Percentiles rank a stretch among this genome's conserved stretches.
Conservation (phyloP, 2,113 vertebrate genomes). For the Dasyornis broadbenti region DNA sequence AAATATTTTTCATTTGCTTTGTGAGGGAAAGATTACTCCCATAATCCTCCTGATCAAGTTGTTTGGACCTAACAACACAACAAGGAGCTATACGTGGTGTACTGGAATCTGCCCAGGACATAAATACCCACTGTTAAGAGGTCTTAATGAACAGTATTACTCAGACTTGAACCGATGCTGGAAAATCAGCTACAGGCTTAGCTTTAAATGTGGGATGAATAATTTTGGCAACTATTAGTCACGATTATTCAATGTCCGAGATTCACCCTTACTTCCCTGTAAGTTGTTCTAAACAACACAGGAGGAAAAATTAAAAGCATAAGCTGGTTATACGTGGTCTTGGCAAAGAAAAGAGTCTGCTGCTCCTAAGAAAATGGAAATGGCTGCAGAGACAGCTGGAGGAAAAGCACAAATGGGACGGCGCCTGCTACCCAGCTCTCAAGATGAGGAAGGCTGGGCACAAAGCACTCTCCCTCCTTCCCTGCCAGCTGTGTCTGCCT, state of each 20-base stretch:
- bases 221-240: background rate
- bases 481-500: background rate
- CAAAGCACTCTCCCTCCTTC: background rate
- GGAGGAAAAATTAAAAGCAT: background rate
- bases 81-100: background rate
- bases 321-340: background rate
- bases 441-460: background rate
- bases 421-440: background rate
- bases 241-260: background rate
- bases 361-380: background rate
- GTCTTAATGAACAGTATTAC: background rate
- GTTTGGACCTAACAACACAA: background rate
- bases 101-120: background rate
- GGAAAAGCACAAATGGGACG: background rate
- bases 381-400: background rate
- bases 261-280: background rate
- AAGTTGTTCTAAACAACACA: background rate
- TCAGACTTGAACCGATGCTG: background rate
- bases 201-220: background rate
- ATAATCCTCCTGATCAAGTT: background rate
- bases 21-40: background rate
- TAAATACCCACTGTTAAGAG: background rate
- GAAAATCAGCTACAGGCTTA: background rate
- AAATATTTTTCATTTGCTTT: background rate
- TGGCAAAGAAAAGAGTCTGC: background rate